Evolutionary conservation across 2,888 invertebrate genomes (phyloP), one percentile per base, ranked within the genome.

Genomic region (Yponomeuta sedellus): DNA sequence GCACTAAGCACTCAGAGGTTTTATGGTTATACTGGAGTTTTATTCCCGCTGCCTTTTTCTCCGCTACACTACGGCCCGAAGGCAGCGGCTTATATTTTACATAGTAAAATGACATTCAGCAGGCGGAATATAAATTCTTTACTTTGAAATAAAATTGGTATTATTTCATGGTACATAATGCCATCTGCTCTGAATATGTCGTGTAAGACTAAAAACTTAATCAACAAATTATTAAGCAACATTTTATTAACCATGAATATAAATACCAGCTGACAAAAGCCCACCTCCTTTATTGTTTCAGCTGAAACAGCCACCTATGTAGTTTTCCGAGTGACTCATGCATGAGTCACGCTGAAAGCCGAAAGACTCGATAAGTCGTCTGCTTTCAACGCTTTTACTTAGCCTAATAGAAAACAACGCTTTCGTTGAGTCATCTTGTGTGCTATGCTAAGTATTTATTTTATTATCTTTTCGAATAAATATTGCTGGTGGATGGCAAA

Each of bases 331-430:
- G 44, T 52, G 44, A 52, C 44, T 52, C 44, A 52, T 8, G 44
- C 16, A 52, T 52, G 44, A 52, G 44, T 52, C 44, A 52, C 16
- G 16, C 44, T 52, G 44, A 52, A 52, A 59, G 22, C 20, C 25
- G 59, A 59, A 59, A 59, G 59, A 59, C 59, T 10, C 20, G 12
- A 8, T 34, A 34, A 34, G 34, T 25, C 3, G 20, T 59, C 25
- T 59, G 59, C 59, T 59, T 59, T 59, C 59, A 22, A 22, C 59
- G 22, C 59, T 59, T 59, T 59, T 57, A n/a, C 59, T 59, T 59
- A 59, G 20, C 25, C 59, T 12, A 20, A 59, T 25, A 22, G 59
- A 59, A 25, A 59, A 59, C 25, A 59, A 10, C 20, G 2, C 59
- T 20, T 52, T 52, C 44, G 44, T 16, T 59, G 59, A 59, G 22